A percentile compares a stretch with the other conserved stretches of the same genome.
phyloP scores from a whole-genome alignment of 2,113 vertebrate species.

The Hirundichthys speculiger region DNA sequence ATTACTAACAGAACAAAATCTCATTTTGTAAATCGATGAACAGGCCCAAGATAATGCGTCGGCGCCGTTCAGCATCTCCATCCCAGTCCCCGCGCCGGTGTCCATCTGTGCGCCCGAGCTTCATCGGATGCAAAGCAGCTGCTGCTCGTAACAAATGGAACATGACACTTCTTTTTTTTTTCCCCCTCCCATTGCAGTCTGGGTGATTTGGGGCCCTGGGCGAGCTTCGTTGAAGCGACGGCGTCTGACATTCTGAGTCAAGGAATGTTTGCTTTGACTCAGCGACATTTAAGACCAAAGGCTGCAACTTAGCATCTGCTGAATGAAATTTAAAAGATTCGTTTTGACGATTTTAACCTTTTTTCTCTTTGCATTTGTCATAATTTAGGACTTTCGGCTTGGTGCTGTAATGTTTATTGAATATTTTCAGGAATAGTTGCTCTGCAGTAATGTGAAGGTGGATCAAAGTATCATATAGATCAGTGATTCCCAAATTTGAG shows the following conservation, averaged over 20 bases:
- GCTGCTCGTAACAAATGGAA: constrained; percentile 25
- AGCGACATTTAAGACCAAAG: constrained; percentile 32
- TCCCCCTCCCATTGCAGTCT: neutral
- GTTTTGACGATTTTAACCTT: neutral
- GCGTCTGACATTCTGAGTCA: constrained; percentile 75
- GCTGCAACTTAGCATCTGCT: constrained; percentile 27
- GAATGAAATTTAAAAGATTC: constrained; percentile 9
- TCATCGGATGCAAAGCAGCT: constrained; percentile 32
- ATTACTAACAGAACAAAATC: constrained; percentile 10
- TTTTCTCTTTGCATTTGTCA: constrained; percentile 3
- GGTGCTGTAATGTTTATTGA: no score
- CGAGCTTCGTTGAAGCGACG: constrained; percentile 46
- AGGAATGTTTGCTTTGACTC: constrained; percentile 33
- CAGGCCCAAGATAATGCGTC: neutral
- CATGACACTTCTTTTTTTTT: constrained; percentile 12
- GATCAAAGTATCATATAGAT: no score
- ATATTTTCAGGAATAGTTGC: no score
- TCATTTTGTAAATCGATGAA: constrained; percentile 4
- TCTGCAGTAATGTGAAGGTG: no score
- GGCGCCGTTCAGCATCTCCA: neutral
- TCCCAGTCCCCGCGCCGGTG: neutral
- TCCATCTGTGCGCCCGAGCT: constrained; percentile 17
- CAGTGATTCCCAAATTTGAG: no score
- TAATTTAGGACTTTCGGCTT: neutral
- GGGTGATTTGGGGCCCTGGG: constrained; percentile 47